Evolutionary conservation across 1,140 invertebrate species (phyloP), one percentile per base, ranked within the genome.

Genomic region (Leptestheria dahalacensis): DNA sequence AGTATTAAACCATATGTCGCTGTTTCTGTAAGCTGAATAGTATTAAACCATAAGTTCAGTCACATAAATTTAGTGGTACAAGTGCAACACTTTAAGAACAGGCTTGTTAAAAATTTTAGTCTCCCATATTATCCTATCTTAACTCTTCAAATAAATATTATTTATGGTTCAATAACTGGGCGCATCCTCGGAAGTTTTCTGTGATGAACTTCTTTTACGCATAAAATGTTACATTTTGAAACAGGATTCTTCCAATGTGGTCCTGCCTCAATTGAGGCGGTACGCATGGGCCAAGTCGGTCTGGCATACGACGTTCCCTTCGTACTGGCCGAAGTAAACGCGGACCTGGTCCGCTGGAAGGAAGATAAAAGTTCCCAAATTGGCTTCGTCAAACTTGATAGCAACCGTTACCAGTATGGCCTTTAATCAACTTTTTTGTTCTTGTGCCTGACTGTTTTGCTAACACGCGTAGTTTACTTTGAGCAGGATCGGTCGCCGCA

Each of bases 321-420:
- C 69, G 78, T 88, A 46, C 85, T 84, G 69, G 79, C 83, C 48
- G 83, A 87, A 72, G 80, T 90, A 2, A 88, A 89, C 68, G 82
- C 85, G 2, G 86, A 88, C 65, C 71, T 84, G 26, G 80, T 84
- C 56, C 78, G 80, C 68, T 83, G 81, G 70, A 77, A 78, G 68
- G 77, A 82, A 65, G 80, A 83, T 67, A 72, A 78, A 50, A 73
- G 75, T 33, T 79, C 78, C 2, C 78, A 80, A 62, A 81, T 79
- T 79, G 82, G 82, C 29, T 85, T 71, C 65, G 72, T 75, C 0
- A 78, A 79, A 70, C 80, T 85, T 28, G 79, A 81, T 47, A 78
- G 77, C 57, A 81, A 84, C 65, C 83, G 81, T 63, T 81, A 81
- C 62, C 80, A 83, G 82, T 83, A 66, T 26, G 25, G 0, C n/a